Evolutionary conservation across 2,888 invertebrate genomes (phyloP), one percentile per base, ranked within the genome.

Genomic region (Xanthia icteritia): DNA sequence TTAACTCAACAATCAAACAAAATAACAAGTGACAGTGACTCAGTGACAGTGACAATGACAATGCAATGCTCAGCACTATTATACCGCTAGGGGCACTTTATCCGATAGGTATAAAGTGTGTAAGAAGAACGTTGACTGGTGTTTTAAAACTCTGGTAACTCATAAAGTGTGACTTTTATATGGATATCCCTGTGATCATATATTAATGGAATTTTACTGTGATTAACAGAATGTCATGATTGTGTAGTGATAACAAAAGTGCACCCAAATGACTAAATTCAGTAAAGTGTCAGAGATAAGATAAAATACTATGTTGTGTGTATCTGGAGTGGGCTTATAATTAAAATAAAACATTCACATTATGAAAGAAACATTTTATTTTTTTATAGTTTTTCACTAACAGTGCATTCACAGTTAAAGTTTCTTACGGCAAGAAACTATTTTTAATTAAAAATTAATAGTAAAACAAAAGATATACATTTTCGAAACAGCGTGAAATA

Each of bases 321-420:
- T n/a, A 20, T n/a, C 15, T 39, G 1, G 4, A 39, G 23, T 31
- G 27, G 39, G 17, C 8, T 45, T n/a, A 23, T 54, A 11, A 48
- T 45, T 64, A 42, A 83, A 93, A 90, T 89, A 89, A 92, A 94
- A 92, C 87, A 91, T 75, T 64, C 17, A 73, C 36, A 68, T 78
- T 95, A 95, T 85, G 91, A 96, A 96, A 95, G 96, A 95, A 96
- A 95, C 94, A 90, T 93, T 96, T 96, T 96, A 95, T 95, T 95
- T 89, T 89, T 91, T 89, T 91, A 92, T 92, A 93, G 89, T 91
- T 92, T 92, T 93, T 93, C 91, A 93, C 95, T 95, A 95, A 95
- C 90, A 95, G 96, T 96, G 96, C 96, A 94, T 94, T 94, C 94
- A 95, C 95, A 95, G 94, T 93, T 92, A 92, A 91, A 92, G 91